phyloP scores from a whole-genome alignment of 1,140 invertebrate species.

The Lepeophtheirus salmonis region DNA sequence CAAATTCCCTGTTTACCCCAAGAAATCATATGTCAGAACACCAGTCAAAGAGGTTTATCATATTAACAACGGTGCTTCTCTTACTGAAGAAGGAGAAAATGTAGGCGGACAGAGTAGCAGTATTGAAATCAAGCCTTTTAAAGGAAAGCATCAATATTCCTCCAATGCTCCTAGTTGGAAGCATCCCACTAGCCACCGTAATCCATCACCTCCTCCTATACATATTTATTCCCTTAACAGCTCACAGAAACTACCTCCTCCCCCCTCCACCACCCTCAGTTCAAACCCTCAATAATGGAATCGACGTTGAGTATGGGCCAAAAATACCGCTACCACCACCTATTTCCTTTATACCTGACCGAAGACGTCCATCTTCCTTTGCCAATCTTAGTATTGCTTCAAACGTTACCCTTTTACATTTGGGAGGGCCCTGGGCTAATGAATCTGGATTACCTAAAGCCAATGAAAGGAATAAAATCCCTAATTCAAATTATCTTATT shows the following conservation, averaged over 20 bases:
- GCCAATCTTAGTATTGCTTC: neutral
- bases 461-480: neutral
- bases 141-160: neutral
- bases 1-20: neutral
- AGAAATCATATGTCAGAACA: neutral
- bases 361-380: neutral
- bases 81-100: neutral
- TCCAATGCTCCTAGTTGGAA: neutral
- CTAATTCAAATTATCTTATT: slow-evolving; percentile 9
- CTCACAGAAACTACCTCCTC: neutral
- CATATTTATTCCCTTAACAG: no score
- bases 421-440: neutral
- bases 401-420: neutral
- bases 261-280: neutral
- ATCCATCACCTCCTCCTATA: no score
- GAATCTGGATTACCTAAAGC: neutral
- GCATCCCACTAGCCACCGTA: no score
- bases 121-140: no score
- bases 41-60: neutral
- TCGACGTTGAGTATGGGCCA: slow-evolving; percentile 4
- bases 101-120: neutral
- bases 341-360: neutral
- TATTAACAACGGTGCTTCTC: neutral
- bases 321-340: neutral
- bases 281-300: slow-evolving; percentile 1